These are phyloP conservation scores for Trachops cirrhosus DNA, from an alignment of 2,797 vertebrate species.

Conservation along the genomic window DNA sequence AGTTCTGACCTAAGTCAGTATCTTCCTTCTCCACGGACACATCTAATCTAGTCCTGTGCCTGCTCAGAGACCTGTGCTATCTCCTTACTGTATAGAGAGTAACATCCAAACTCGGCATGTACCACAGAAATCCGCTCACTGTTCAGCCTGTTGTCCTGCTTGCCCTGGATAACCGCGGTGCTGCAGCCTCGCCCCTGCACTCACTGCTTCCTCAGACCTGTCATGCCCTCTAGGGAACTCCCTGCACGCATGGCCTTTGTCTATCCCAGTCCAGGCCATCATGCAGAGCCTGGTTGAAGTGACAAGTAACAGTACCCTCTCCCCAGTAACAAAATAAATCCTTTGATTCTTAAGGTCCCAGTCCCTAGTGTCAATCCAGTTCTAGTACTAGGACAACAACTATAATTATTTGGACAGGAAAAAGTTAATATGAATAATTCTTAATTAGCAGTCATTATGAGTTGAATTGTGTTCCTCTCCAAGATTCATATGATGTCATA, in stretches of 20 bases:
- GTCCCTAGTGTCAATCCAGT: not conserved
- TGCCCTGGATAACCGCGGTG: fast-evolving
- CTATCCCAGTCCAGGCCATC: no score
- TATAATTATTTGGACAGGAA: no score
- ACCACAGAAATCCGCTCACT: fast-evolving
- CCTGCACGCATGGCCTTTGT: not conserved
- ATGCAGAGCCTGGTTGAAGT: fast-evolving
- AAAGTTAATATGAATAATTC: not conserved
- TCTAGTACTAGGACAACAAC: not conserved
- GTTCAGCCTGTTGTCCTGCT: fast-evolving
- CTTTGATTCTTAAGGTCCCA: not conserved
- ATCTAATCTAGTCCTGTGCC: fast-evolving
- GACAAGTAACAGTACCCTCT: fast-evolving
- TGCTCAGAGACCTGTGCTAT: fast-evolving
- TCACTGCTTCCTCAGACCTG: no score
- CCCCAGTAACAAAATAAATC: not conserved
- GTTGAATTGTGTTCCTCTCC: fast-evolving
- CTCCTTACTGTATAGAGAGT: fast-evolving
- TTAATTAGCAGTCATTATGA: no score
- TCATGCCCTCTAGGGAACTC: fast-evolving
- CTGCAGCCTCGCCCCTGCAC: fast-evolving
- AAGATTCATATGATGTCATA: no score
- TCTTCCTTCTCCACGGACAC: fast-evolving
- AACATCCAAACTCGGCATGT: fast-evolving
- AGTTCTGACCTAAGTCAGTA: not conserved